phyloP scores from a whole-genome alignment of 2,113 vertebrate species.

The Nycticryphes semicollaris region DNA sequence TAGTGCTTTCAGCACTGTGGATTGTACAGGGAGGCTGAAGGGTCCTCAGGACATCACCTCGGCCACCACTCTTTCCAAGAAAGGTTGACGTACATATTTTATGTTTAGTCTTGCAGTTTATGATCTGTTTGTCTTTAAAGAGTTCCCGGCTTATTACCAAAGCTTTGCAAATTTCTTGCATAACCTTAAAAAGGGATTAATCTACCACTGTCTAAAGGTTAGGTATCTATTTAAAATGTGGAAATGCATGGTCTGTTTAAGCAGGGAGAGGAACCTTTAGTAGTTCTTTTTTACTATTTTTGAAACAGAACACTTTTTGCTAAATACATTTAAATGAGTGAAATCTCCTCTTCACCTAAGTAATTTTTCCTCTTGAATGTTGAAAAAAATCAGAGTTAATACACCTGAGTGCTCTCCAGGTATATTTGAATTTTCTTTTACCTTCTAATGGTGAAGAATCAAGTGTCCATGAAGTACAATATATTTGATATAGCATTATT shows the following conservation, averaged over 20 bases:
- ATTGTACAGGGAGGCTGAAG: background rate
- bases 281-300: background rate
- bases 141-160: background rate
- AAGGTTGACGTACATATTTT: background rate
- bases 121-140: background rate
- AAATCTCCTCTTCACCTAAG: background rate
- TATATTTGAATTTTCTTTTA: background rate
- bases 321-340: background rate
- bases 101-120: background rate
- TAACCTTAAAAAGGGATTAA: background rate
- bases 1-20: background rate
- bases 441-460: constrained; percentile 19
- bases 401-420: background rate
- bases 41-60: background rate
- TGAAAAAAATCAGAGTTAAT: background rate
- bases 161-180: background rate
- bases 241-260: background rate
- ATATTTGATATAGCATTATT: constrained; percentile 6
- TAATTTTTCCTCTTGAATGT: background rate
- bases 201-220: background rate
- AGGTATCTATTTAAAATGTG: background rate
- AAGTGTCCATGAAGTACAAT: background rate
- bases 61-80: background rate
- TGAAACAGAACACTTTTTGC: background rate
- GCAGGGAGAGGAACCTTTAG: background rate